phyloP scores from a whole-genome alignment of 2,797 vertebrate genomes.

The Enteromius treurensis region DNA sequence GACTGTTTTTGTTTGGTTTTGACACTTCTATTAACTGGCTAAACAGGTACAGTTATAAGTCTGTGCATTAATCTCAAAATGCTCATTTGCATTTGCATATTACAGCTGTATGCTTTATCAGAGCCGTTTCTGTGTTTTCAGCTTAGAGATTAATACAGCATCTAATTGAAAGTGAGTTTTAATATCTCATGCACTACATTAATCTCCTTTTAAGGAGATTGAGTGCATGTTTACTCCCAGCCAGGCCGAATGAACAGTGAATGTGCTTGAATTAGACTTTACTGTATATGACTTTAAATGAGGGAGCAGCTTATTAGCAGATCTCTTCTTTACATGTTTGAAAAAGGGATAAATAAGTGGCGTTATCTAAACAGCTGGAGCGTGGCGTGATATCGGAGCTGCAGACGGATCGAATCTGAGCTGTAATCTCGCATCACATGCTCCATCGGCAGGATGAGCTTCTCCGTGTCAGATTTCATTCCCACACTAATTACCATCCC shows the following conservation, averaged over 20 bases:
- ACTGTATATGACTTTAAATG: background rate
- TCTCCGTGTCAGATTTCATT: conserved; percentile 23
- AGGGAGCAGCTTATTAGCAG: background rate
- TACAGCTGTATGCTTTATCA: background rate
- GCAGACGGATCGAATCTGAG: conserved; percentile 1
- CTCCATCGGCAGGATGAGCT: background rate
- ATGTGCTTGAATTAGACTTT: background rate
- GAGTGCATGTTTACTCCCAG: background rate
- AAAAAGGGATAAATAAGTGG: background rate
- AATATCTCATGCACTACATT: background rate
- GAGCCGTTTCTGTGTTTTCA: background rate
- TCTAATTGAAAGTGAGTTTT: background rate
- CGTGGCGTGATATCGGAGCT: background rate
- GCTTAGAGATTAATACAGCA: background rate
- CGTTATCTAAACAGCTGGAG: background rate
- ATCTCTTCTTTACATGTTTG: background rate
- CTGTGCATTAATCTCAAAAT: background rate
- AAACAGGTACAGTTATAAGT: background rate
- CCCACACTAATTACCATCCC: conserved; percentile 13
- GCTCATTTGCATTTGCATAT: background rate
- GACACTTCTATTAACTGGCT: background rate
- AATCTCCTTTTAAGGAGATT: background rate
- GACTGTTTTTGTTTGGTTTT: background rate
- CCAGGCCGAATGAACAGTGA: background rate
- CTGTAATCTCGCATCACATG: conserved; percentile 19